Percentiles rank a stretch among this genome's conserved stretches.
phyloP scores from a whole-genome alignment of 2,888 invertebrate genomes.

The Tetragonisca angustula region DNA sequence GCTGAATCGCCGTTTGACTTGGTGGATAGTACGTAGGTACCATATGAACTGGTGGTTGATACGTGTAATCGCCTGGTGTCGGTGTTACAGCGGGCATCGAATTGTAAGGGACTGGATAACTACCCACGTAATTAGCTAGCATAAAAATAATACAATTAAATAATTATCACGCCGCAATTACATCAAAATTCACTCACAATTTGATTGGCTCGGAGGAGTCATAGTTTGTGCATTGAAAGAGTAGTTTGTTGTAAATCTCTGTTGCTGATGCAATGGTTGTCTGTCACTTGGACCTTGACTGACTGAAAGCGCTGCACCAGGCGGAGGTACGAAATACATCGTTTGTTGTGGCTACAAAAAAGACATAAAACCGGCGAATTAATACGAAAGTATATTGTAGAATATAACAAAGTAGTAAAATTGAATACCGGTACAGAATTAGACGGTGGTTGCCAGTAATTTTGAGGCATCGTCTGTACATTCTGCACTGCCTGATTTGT shows the following conservation, averaged over 20 bases:
- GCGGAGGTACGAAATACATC: conserved; percentile 82
- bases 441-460: conserved; percentile 81
- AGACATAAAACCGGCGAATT: background rate
- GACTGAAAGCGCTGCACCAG: conserved; percentile 77
- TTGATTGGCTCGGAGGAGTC: conserved; percentile 80
- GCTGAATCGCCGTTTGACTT: conserved; percentile 79
- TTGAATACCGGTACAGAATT: conserved; percentile 79
- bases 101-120: conserved; percentile 80
- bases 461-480: conserved; percentile 73
- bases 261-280: conserved; percentile 77
- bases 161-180: background rate
- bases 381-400: background rate
- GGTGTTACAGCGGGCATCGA: conserved; percentile 79
- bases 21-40: conserved; percentile 80
- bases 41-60: conserved; percentile 81
- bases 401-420: background rate
- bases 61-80: conserved; percentile 77
- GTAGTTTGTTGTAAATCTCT: conserved; percentile 79
- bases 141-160: conserved; percentile 5
- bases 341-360: conserved; percentile 78
- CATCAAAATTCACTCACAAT: conserved; percentile 67
- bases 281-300: conserved; percentile 78
- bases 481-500: conserved; percentile 73
- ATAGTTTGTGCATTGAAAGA: conserved; percentile 80
- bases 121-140: conserved; percentile 80